Conservation (phyloP, 2,888 invertebrate species). For the Thymelicus sylvestris region DNA sequence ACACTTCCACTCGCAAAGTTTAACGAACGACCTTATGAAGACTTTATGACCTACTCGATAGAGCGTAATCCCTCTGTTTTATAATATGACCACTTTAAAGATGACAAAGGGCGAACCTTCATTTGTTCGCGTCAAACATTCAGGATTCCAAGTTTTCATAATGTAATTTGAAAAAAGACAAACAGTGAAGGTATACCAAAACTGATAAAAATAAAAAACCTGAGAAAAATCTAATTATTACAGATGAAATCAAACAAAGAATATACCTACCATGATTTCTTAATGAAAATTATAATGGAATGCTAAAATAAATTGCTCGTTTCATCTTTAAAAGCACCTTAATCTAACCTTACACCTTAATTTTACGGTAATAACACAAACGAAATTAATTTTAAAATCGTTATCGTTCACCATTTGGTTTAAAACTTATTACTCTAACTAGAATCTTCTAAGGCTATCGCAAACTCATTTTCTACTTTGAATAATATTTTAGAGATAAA, state of each 20-base stretch:
- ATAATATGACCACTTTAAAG: background rate
- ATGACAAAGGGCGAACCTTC: background rate
- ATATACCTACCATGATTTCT: too few relatives aligned
- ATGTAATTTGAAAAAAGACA: too few relatives aligned
- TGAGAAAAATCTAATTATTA: too few relatives aligned
- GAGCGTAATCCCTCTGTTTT: background rate
- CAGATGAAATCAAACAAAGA: too few relatives aligned
- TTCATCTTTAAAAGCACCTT: background rate
- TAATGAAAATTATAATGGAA: too few relatives aligned
- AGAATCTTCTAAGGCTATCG: background rate
- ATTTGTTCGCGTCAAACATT: background rate
- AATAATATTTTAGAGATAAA: background rate
- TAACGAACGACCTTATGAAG: slow-evolving; percentile 3
- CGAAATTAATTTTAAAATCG: background rate
- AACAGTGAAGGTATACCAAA: too few relatives aligned
- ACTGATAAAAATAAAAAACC: too few relatives aligned
- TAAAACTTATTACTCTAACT: background rate
- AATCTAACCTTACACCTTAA: background rate
- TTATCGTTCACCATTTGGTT: too few relatives aligned
- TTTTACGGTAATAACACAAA: background rate
- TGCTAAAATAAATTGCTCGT: background rate
- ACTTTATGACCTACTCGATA: background rate
- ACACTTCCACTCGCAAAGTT: slow-evolving; percentile 5
- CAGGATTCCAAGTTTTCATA: too few relatives aligned
- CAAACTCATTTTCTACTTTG: background rate